Evolutionary conservation across 2,797 vertebrate species (phyloP), one percentile per base, ranked within the genome.

Genomic region (Hozukius guyotensis): DNA sequence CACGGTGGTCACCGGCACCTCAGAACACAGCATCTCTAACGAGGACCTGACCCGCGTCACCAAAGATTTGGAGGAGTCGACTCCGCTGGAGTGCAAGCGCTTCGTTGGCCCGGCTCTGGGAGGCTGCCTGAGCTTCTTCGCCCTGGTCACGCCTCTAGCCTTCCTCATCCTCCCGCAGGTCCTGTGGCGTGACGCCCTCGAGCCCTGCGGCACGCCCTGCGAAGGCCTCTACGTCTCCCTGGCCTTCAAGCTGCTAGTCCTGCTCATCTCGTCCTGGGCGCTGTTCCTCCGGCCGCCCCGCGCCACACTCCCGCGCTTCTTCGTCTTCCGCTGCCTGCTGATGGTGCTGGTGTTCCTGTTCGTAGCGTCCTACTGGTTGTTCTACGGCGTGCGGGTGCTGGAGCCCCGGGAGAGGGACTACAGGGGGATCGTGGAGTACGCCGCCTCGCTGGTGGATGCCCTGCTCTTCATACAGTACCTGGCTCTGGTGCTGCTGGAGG

Each of bases 401-500:
- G 97, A 97, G 11, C 94, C 96, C 0, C 85, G 94, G 1, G 96
- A 97, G 68, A 85, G 93, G n/a, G 94, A 97, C 91, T 98, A 98
- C 95, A 94, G 96, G 68, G 97, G 95, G 2, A 97, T 98, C 10
- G 97, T 97, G 87, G 97, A 97, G 89, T 98, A 97, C 4, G 96
- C 97, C 0, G 97, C 97, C 18, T 98, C 97, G 0, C 87, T 98
- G 86, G 97, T 98, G 93, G 97, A 98, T 0, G 97, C 97, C 0
- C 92, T 98, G 87, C 97, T 98, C 56, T 98, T 98, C 52, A 96
- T 98, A 24, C 97, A 98, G 93, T 98, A 98, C 90, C 84, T 98
- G 91, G 97, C 97, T 0, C 96, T 98, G 87, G 97, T 98, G 71
- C 93, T 98, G 69, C 95, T 98, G 79, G 97, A 98, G 92, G 94